Percentiles rank a stretch among this genome's conserved stretches.
Conservation (phyloP, 2,113 vertebrate genomes). For the Telmatochromis sp. region DNA sequence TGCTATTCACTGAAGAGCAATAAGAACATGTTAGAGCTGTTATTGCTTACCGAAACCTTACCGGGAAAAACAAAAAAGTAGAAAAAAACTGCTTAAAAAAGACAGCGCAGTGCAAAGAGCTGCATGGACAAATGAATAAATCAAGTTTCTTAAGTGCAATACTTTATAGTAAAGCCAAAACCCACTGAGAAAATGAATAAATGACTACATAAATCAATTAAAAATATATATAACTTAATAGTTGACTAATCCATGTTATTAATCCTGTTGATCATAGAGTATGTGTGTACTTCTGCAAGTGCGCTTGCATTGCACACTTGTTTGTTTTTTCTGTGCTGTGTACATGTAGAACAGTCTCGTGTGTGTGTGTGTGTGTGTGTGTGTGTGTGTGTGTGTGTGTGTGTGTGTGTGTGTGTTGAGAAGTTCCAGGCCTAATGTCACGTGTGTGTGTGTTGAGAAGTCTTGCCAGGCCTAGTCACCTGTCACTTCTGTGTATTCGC, state of each 20-base stretch:
- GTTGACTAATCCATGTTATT: background rate
- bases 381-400: background rate
- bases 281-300: background rate
- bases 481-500: conserved; percentile 61
- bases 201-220: background rate
- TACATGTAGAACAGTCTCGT: background rate
- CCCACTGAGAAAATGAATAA: background rate
- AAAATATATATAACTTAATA: background rate
- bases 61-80: background rate
- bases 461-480: conserved; percentile 52
- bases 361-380: background rate
- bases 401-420: conserved; percentile 14
- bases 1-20: conserved; percentile 6
- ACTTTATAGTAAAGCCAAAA: background rate
- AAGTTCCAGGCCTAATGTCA: conserved; percentile 33
- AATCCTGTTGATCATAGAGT: background rate
- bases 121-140: conserved; percentile 23
- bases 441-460: conserved; percentile 24
- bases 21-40: conserved; percentile 13
- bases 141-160: conserved; percentile 7
- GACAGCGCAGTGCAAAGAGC: background rate
- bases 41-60: conserved; percentile 14
- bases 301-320: background rate
- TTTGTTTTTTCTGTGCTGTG: background rate
- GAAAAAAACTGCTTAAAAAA: background rate